Conservation (phyloP, 1,140 invertebrate genomes). For the Trichonephila clavata region DNA sequence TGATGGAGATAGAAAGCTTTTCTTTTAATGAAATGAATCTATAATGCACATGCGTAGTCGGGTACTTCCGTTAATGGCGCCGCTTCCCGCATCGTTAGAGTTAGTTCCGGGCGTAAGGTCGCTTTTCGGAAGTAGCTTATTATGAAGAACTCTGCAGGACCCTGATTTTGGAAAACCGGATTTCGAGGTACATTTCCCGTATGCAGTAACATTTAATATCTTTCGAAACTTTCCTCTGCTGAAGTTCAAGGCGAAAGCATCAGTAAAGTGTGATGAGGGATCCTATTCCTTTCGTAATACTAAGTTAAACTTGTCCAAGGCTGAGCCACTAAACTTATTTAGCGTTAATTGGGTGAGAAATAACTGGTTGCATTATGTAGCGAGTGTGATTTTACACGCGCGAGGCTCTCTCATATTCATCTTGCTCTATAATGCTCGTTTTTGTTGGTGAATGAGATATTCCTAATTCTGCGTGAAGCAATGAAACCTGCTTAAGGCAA, state of each 20-base stretch:
- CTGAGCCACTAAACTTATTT: background rate
- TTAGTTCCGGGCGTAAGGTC: conserved; percentile 14
- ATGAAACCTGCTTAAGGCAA: background rate
- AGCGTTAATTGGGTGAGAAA: background rate
- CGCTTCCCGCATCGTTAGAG: conserved; percentile 26
- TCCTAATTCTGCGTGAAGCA: background rate
- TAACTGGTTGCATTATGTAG: background rate
- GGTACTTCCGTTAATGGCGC: conserved; percentile 3
- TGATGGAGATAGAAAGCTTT: conserved; percentile 13
- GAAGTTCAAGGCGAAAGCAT: background rate
- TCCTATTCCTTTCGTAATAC: background rate
- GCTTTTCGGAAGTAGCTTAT: conserved; percentile 20
- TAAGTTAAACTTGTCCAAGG: background rate
- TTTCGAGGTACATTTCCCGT: conserved; percentile 4
- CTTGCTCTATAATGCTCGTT: background rate
- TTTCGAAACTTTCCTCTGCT: background rate
- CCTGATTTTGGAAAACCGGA: background rate
- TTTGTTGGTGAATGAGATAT: background rate
- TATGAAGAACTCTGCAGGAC: background rate
- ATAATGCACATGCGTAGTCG: conserved; percentile 17
- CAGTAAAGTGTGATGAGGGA: background rate
- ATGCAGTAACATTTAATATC: conserved; percentile 31
- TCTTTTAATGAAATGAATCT: conserved; percentile 27
- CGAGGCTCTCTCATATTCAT: background rate
- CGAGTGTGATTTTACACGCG: background rate